Evolutionary conservation across 1,140 invertebrate species (phyloP), one percentile per base, ranked within the genome.

Genomic region (Nylanderia fulva): DNA sequence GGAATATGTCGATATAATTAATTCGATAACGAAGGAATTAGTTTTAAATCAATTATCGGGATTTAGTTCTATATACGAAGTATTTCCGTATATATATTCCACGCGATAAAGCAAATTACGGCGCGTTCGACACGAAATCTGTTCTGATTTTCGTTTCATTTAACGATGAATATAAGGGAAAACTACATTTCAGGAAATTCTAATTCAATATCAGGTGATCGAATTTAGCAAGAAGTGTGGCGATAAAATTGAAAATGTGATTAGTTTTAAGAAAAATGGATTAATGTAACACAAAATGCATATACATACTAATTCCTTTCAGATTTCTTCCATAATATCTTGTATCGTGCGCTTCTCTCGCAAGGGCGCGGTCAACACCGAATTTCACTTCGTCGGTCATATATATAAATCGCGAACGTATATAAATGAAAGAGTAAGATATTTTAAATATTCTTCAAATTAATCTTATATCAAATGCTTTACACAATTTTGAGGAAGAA

Each of bases 311-410:
- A 77, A 77, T 52, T 77, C 45, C 18, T 33, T 5, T 63, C 13
- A 76, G 18, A 77, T 48, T 4, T 52, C 29, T 66, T 42, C 24
- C 9, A 56, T 1, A 80, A 71, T 71, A 85, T 83, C 68, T 48
- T 52, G 36, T 13, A 58, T 15, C 56, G 60, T 24, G 21, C 15
- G 29, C 39, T 68, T 29, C 71, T 69, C 56, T 71, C 48, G 48
- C n/a, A 72, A 89, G 85, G 85, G 85, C 75, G 88, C 88, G 84
- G 88, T 84, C 86, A 71, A 89, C 87, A 71, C 74, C 85, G 48
- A 69, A 85, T 76, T 63, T 83, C 64, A 63, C 52, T 84, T 86
- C 58, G 33, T 77, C 21, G 24, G n/a, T n/a, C n/a, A n/a, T n/a
- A n/a, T n/a, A n/a, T n/a, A n/a, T 58, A 42, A 75, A 60, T 76